These are phyloP conservation scores for Aleiodes sp. DNA, from an alignment of 1,140 invertebrate species.

Conservation along the genomic window DNA sequence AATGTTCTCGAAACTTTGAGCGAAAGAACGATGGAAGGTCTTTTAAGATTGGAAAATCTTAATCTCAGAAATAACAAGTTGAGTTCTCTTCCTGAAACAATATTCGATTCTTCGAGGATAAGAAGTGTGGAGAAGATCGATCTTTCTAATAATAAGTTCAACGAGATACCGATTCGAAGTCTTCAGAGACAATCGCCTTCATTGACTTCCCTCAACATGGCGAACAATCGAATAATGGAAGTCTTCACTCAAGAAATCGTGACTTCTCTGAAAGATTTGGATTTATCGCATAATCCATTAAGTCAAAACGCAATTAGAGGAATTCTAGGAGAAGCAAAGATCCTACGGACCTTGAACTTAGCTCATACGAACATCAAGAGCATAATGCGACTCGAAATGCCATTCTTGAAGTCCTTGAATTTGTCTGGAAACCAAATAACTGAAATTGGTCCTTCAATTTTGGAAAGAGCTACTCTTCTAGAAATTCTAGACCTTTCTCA, in stretches of 20 bases:
- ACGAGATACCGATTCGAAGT: conserved; percentile 79
- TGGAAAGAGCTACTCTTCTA: conserved; percentile 81
- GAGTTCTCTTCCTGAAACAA: conserved; percentile 79
- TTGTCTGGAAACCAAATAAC: conserved; percentile 81
- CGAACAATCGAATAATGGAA: conserved; percentile 79
- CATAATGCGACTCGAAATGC: conserved; percentile 81
- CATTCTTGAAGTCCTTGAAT: conserved; percentile 85
- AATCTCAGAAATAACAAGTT: conserved; percentile 81
- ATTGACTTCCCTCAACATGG: conserved; percentile 80
- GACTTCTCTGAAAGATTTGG: conserved; percentile 86
- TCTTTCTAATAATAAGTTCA: conserved; percentile 80
- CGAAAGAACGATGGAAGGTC: conserved; percentile 83
- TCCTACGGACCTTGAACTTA: conserved; percentile 81
- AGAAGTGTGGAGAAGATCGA: conserved; percentile 85
- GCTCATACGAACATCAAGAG: conserved; percentile 78
- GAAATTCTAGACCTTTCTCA: conserved; percentile 81
- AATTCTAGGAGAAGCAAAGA: conserved; percentile 88
- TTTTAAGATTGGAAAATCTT: conserved; percentile 78
- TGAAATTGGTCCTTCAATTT: conserved; percentile 72
- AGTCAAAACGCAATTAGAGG: conserved; percentile 76
- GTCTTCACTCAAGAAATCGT: conserved; percentile 86
- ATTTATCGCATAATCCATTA: conserved; percentile 87
- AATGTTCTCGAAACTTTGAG: conserved; percentile 81
- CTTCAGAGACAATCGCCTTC: conserved; percentile 86
- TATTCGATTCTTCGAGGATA: conserved; percentile 82